A percentile compares a stretch with the other conserved stretches of the same genome.
These are phyloP conservation scores for Podarcis cretensis DNA, from an alignment of 2,113 vertebrate species.

Conservation along the genomic window DNA sequence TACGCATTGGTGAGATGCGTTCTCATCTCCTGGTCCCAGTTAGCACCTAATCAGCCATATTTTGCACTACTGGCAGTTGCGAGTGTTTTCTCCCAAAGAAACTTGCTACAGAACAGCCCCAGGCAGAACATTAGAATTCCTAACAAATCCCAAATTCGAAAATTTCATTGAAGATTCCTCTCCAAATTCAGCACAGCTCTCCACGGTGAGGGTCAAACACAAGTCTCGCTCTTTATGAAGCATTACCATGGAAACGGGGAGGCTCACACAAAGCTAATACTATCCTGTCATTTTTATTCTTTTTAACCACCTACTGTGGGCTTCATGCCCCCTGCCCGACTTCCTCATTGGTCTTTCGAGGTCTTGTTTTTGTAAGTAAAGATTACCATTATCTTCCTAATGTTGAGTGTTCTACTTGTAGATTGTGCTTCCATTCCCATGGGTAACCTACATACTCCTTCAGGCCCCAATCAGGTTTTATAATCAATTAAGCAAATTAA, in stretches of 20 bases:
- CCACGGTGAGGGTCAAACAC: slow-evolving; percentile 1
- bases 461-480: slow-evolving; percentile 36
- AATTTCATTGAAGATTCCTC: slow-evolving; percentile 3
- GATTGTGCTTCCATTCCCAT: slow-evolving; percentile 5
- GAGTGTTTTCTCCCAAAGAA: neutral
- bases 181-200: slow-evolving; percentile 2
- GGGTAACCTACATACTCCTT: slow-evolving; percentile 17
- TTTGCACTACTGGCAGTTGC: neutral
- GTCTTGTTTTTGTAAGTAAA: slow-evolving; percentile 7
- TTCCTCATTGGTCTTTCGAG: neutral
- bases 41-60: neutral
- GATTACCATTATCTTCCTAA: slow-evolving; percentile 9
- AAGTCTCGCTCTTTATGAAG: neutral
- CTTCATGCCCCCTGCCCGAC: neutral
- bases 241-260: neutral
- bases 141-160: slow-evolving; percentile 12
- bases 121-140: neutral
- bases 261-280: neutral
- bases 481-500: slow-evolving; percentile 46
- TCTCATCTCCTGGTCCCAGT: neutral
- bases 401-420: neutral
- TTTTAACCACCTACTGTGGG: neutral
- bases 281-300: accelerated
- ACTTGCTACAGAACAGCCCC: neutral
- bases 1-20: neutral